Evolutionary conservation across 2,888 invertebrate species (phyloP), one percentile per base, ranked within the genome.

Genomic region (Habroteleia sp.): DNA sequence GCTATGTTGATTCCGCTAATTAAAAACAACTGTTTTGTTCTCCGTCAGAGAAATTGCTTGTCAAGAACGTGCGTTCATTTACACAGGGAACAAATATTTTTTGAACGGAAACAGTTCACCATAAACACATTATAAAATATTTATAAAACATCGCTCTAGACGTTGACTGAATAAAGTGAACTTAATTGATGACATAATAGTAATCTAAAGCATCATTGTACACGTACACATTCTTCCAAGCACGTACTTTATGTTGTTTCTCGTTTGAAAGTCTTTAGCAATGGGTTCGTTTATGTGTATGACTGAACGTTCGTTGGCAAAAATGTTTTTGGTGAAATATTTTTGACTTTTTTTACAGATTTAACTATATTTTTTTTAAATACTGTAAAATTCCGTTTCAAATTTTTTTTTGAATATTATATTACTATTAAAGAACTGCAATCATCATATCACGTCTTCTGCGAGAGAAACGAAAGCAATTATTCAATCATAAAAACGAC

Each of bases 121-220:
- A 20, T 37, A 44, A 14, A 25, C 25, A 29, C 54, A 27, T 63
- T 58, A 58, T 65, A 73, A 58, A 65, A 63, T 73, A 73, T 65
- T 56, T 63, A 58, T 65, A 46, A 58, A 58, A 63, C 56, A 58
- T 35, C 27, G 25, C 52, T n/a, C 17, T 3, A 27, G 20, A 42
- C 73, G 56, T 17, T n/a, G 23, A 7, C 42, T 42, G 68, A 69
- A 69, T 69, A 60, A 72, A 72, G 33, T 42, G 46, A 27, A 56
- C 48, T 58, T 65, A 65, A 72, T 72, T 72, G 72, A 72, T 72
- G 63, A 65, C 65, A 65, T 72, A 72, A 72, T 63, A 31, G 58
- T n/a, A 31, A 56, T 50, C 56, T 52, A 31, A 56, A 50, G 63
- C 56, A 48, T 27, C 56, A 37, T 35, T 48, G 46, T 63, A 39